Conservation (phyloP, 1,140 invertebrate genomes). For the Sycobia sp. region DNA sequence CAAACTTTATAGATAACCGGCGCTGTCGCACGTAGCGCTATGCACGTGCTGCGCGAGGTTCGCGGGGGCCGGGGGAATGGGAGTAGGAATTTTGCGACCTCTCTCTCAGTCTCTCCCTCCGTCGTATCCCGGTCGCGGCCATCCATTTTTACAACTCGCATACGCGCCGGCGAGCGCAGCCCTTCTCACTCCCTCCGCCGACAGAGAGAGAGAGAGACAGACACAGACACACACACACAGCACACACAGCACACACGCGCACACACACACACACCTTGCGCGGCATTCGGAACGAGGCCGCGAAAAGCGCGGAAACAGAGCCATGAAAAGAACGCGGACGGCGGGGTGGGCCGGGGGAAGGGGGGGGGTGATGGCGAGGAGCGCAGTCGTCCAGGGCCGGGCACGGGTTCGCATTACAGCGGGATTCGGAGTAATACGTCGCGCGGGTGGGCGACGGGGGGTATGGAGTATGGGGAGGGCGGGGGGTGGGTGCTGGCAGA, state of each 20-base stretch:
- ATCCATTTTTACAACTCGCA: conserved; percentile 27
- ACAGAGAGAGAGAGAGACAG: too few relatives aligned
- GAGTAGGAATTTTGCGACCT: neutral
- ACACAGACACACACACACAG: too few relatives aligned
- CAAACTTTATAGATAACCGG: too few relatives aligned
- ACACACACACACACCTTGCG: neutral
- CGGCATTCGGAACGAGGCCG: neutral
- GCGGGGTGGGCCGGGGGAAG: neutral
- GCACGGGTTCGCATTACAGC: too few relatives aligned
- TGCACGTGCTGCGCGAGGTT: neutral
- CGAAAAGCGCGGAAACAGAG: conserved; percentile 3
- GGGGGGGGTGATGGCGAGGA: neutral
- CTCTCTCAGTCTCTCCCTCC: too few relatives aligned
- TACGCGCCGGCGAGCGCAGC: neutral
- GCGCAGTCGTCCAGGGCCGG: too few relatives aligned
- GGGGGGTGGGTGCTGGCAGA: conserved; percentile 40
- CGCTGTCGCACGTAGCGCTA: too few relatives aligned
- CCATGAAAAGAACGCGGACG: conserved; percentile 4
- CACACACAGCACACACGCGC: too few relatives aligned
- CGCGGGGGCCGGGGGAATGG: too few relatives aligned
- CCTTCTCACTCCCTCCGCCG: too few relatives aligned
- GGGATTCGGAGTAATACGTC: neutral
- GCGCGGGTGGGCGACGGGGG: neutral
- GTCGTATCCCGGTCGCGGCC: conserved; percentile 24
- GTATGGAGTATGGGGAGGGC: conserved; percentile 46